phyloP scores from a whole-genome alignment of 2,888 invertebrate species.

The Tenthredo notha region DNA sequence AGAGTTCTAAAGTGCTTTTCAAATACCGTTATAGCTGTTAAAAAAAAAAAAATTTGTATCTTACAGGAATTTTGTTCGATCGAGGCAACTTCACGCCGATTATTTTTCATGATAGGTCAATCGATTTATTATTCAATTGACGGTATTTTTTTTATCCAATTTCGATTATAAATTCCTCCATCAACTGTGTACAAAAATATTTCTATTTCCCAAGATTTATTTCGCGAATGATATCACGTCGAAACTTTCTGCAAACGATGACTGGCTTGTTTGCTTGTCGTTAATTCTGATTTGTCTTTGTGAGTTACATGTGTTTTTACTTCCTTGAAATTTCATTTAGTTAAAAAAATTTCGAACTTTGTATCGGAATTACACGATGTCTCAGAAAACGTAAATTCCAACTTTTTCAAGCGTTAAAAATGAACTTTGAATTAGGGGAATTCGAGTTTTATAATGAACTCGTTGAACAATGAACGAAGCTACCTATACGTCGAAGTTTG shows the following conservation, averaged over 20 bases:
- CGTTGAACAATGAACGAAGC: background rate
- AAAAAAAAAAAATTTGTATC: background rate
- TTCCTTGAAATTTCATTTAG: background rate
- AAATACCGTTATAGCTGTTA: slow-evolving; percentile 14
- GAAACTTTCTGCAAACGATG: background rate
- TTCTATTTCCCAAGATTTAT: background rate
- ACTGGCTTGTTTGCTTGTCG: background rate
- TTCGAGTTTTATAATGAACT: background rate
- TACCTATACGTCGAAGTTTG: background rate
- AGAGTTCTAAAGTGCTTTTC: slow-evolving; percentile 1
- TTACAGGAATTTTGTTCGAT: background rate
- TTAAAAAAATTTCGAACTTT: background rate
- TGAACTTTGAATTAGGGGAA: background rate
- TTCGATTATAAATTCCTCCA: background rate
- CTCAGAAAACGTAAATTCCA: background rate
- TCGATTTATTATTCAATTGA: background rate
- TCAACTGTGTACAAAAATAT: background rate
- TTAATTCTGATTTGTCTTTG: slow-evolving; percentile 1
- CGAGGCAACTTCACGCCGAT: background rate
- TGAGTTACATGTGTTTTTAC: background rate
- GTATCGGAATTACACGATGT: background rate
- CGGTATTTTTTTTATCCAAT: background rate
- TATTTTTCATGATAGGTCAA: background rate
- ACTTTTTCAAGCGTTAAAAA: slow-evolving; percentile 6
- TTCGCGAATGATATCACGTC: background rate